phyloP scores from a whole-genome alignment of 2,888 invertebrate genomes.

The Limenitis camilla region DNA sequence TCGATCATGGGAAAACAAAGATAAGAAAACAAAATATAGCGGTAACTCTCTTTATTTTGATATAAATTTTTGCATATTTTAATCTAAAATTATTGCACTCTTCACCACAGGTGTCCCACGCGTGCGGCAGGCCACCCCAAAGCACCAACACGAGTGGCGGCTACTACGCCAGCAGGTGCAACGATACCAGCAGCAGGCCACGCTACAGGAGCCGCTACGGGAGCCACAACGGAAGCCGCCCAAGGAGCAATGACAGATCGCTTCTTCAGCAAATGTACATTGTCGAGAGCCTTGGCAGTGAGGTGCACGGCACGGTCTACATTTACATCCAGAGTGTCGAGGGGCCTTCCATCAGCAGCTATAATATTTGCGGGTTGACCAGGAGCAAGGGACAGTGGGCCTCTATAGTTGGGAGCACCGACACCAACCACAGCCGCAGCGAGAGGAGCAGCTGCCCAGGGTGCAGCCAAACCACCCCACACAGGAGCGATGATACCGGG shows the following conservation, averaged over 20 bases:
- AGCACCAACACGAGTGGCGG: slow-evolving; percentile 29
- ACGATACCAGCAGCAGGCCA: slow-evolving; percentile 8
- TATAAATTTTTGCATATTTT: slow-evolving; percentile 16
- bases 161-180: slow-evolving; percentile 18
- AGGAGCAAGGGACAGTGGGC: slow-evolving; percentile 58
- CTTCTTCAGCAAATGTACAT: slow-evolving; percentile 47
- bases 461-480: slow-evolving; percentile 22
- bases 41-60: slow-evolving; percentile 66
- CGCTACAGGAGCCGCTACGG: slow-evolving; percentile 30
- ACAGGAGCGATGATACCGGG: slow-evolving; percentile 42
- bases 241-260: slow-evolving; percentile 47
- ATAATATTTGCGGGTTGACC: slow-evolving; percentile 64
- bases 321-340: slow-evolving; percentile 65
- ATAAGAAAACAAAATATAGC: slow-evolving; percentile 13
- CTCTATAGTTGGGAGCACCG: slow-evolving; percentile 56
- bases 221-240: slow-evolving; percentile 36
- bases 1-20: neutral
- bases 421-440: slow-evolving; percentile 32
- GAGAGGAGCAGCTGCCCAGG: slow-evolving; percentile 31
- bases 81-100: slow-evolving; percentile 21
- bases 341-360: slow-evolving; percentile 62
- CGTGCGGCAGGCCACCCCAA: slow-evolving; percentile 27
- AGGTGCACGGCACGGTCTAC: slow-evolving; percentile 61
- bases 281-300: slow-evolving; percentile 53
- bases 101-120: slow-evolving; percentile 43